Evolutionary conservation across 1,140 invertebrate species (phyloP).

Genomic region (Aethina tumida): DNA sequence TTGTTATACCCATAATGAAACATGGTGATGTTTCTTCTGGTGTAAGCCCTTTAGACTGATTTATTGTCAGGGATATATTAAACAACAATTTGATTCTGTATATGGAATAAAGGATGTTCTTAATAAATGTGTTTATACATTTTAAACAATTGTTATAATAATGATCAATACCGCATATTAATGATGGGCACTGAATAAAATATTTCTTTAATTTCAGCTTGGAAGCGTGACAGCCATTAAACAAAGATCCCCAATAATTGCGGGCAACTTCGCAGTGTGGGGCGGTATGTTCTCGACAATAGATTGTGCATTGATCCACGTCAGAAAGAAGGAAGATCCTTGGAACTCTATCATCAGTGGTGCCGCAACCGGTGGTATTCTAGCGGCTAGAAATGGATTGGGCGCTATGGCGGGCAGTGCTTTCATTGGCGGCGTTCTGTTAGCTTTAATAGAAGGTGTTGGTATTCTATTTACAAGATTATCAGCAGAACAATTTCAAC

Average conservation of each 20-base stretch:
- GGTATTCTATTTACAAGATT: conserved; percentile 86
- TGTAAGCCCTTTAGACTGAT: too few species aligned
- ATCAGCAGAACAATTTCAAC: conserved; percentile 83
- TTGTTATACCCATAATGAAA: too few species aligned
- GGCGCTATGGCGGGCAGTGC: conserved; percentile 93
- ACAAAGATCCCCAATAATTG: conserved; percentile 81
- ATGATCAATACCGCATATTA: too few species aligned
- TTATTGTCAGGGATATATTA: too few species aligned
- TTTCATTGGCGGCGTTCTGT: conserved; percentile 84
- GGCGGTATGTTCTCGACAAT: conserved; percentile 95
- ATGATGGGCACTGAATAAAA: too few species aligned
- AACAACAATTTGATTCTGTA: too few species aligned
- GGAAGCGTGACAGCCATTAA: conserved; percentile 82
- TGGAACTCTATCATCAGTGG: conserved; percentile 98
- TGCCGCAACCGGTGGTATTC: conserved; percentile 86
- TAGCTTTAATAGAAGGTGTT: conserved; percentile 94
- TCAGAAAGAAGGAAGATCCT: conserved; percentile 95
- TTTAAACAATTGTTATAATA: too few species aligned
- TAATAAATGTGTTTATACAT: too few species aligned
- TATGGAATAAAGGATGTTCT: too few species aligned
- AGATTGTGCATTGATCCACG: conserved; percentile 89
- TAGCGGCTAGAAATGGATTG: conserved; percentile 90
- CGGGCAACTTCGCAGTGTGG: conserved; percentile 91
- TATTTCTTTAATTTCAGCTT: conserved; percentile 24
- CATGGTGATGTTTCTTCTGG: too few species aligned